Conservation (phyloP, 2,797 vertebrate genomes). For the Ctenochaetus hawaiiensis region DNA sequence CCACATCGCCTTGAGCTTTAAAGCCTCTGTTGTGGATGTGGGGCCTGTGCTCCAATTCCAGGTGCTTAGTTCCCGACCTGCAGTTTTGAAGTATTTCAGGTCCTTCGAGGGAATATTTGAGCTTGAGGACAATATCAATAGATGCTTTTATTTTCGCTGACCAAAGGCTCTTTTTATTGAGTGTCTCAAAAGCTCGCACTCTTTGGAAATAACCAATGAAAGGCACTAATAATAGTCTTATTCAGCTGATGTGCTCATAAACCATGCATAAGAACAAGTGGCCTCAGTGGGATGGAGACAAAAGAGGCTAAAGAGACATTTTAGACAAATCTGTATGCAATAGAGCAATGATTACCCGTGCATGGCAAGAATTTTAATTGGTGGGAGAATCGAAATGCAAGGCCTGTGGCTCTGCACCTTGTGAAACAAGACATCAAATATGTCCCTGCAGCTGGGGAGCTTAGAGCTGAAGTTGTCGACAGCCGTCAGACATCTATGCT, state of each 20-base stretch:
- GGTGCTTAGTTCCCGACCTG: conserved; percentile 50
- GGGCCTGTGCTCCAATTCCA: conserved; percentile 67
- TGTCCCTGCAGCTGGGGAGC: conserved; percentile 58
- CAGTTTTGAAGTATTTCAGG: conserved; percentile 47
- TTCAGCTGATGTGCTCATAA: conserved; percentile 25
- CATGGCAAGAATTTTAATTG: conserved; percentile 63
- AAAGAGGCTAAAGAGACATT: conserved; percentile 34
- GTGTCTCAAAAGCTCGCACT: conserved; percentile 19
- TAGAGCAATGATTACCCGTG: conserved; percentile 38
- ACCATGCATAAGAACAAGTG: conserved; percentile 5
- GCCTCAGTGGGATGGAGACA: conserved; percentile 23
- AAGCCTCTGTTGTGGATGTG: conserved; percentile 72
- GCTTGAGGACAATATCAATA: conserved; percentile 50
- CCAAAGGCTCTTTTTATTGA: conserved; percentile 34
- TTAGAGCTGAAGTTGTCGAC: conserved; percentile 60
- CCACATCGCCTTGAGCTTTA: conserved; percentile 70
- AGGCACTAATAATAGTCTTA: conserved; percentile 18
- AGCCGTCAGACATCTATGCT: conserved; percentile 60
- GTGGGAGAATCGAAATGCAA: conserved; percentile 61
- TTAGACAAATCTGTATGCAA: conserved; percentile 69
- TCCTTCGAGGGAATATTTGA: conserved; percentile 29
- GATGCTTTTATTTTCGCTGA: conserved; percentile 41
- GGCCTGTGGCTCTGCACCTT: conserved; percentile 42
- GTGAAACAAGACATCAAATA: conserved; percentile 76
- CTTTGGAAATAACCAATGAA: conserved; percentile 25